Evolutionary conservation across 2,888 invertebrate species (phyloP).

Genomic region (Baronia brevicornis): DNA sequence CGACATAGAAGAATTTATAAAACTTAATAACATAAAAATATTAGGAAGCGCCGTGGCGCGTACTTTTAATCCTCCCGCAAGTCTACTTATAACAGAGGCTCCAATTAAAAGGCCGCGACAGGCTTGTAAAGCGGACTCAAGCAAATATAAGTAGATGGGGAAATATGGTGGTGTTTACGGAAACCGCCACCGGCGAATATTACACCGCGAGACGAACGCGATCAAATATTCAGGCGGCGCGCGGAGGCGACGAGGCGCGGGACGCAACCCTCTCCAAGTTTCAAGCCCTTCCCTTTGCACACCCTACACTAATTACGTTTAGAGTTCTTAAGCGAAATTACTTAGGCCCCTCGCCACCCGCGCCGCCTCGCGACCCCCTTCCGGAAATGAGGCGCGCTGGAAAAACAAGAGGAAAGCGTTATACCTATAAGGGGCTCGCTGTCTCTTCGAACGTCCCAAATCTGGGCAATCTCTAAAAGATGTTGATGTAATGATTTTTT

Average conservation of each 20-base stretch:
- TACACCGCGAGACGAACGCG: slow-evolving; percentile 72
- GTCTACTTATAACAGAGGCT: slow-evolving; percentile 63
- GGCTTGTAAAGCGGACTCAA: slow-evolving; percentile 62
- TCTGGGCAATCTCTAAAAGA: slow-evolving; percentile 73
- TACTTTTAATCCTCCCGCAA: slow-evolving; percentile 71
- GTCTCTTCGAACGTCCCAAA: slow-evolving; percentile 67
- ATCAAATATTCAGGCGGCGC: slow-evolving; percentile 72
- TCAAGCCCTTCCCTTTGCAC: slow-evolving; percentile 78
- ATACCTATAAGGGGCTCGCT: slow-evolving; percentile 59
- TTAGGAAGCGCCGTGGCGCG: slow-evolving; percentile 58
- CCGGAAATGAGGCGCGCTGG: slow-evolving; percentile 74
- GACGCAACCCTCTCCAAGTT: slow-evolving; percentile 78
- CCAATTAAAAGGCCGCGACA: slow-evolving; percentile 71
- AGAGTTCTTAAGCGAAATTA: slow-evolving; percentile 82
- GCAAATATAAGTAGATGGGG: slow-evolving; percentile 62
- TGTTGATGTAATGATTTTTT: slow-evolving; percentile 74
- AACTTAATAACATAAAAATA: slow-evolving; percentile 63
- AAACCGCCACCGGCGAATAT: slow-evolving; percentile 73
- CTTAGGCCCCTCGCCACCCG: slow-evolving; percentile 77
- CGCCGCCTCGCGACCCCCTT: slow-evolving; percentile 55
- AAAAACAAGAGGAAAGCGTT: slow-evolving; percentile 74
- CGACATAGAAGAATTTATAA: slow-evolving; percentile 55
- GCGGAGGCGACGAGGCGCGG: slow-evolving; percentile 49
- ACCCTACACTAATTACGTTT: slow-evolving; percentile 82
- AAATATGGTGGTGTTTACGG: slow-evolving; percentile 70